phyloP scores from a whole-genome alignment of 2,797 vertebrate species.

The Spinibarbus caldwelli region DNA sequence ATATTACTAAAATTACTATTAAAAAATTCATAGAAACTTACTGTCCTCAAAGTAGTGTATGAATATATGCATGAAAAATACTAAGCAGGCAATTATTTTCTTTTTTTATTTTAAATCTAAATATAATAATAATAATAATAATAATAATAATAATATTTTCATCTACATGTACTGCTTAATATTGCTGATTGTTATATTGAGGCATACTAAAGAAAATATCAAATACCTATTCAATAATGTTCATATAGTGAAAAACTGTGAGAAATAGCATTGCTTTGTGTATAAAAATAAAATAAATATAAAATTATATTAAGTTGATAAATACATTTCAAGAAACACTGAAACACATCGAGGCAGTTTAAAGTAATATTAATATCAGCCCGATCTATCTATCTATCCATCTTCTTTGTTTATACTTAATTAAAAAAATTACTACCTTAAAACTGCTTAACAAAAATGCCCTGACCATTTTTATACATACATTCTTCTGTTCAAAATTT shows the following conservation, averaged over 20 bases:
- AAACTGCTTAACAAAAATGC: no score
- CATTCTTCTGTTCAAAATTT: neutral
- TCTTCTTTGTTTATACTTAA: no score
- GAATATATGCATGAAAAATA: neutral
- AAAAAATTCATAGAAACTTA: neutral
- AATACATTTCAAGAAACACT: neutral
- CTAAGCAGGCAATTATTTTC: neutral
- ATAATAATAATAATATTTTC: neutral
- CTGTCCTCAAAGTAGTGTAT: neutral
- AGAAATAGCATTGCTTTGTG: no score
- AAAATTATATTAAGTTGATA: neutral
- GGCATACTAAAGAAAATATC: neutral
- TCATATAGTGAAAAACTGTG: neutral
- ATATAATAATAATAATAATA: no score
- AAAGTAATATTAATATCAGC: neutral
- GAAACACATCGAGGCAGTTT: neutral
- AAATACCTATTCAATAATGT: neutral
- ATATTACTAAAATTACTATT: neutral
- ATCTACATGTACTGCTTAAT: neutral
- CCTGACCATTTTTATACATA: neutral
- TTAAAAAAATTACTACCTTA: no score
- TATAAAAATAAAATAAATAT: no score
- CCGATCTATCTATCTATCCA: no score
- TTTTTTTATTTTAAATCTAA: neutral
- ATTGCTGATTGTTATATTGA: neutral